Base-by-base conservation (phyloP, 2,888 invertebrate species). In the Scaptomyza cyrtandrae region DNA sequence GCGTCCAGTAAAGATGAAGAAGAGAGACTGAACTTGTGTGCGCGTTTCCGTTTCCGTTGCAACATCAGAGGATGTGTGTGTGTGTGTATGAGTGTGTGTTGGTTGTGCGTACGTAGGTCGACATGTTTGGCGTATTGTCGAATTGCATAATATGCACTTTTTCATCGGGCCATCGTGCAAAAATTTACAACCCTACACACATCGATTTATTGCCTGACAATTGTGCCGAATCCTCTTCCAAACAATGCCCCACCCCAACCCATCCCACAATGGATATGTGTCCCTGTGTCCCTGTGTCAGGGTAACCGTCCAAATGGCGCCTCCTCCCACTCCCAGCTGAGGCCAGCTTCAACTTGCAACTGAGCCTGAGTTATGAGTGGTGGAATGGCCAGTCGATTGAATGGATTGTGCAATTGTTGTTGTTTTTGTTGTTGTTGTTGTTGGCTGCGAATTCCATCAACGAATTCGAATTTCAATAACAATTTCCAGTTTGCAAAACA, bases 171-270 rank as follows among this genome's bases (percentile, higher is more conserved):
- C 78, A 83, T 80, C 76, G 82, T 39, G 74, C 78, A 84, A 85
- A 87, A 90, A 90, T 90, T 90, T 90, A 91, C 89, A 91, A 77
- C 89, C 84, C 86, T 86, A 89, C 89, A 91, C 90, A 90, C 91
- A 89, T 91, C 90, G 90, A 90, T 90, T 90, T 90, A 90, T 90
- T 91, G 90, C 90, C 82, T 90, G 90, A 91, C 91, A 90, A 90
- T 90, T 91, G 91, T 80, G 71, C 83, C 79, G 79, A 85, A 64
- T 72, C 76, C 70, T 45, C 60, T 16, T 0, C 71, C 52, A 52
- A 86, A 81, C 86, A 88, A 78, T 88, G 82, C 54, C 19, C 16
- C 16, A 10, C n/a, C 27, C 46, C 75, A 1, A 9, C 16, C 10
- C 41, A 41, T 0, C 14, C 13, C 14, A 39, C 1, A 80, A 78